phyloP scores from a whole-genome alignment of 2,797 vertebrate genomes.

The Scomberomorus guttatus region DNA sequence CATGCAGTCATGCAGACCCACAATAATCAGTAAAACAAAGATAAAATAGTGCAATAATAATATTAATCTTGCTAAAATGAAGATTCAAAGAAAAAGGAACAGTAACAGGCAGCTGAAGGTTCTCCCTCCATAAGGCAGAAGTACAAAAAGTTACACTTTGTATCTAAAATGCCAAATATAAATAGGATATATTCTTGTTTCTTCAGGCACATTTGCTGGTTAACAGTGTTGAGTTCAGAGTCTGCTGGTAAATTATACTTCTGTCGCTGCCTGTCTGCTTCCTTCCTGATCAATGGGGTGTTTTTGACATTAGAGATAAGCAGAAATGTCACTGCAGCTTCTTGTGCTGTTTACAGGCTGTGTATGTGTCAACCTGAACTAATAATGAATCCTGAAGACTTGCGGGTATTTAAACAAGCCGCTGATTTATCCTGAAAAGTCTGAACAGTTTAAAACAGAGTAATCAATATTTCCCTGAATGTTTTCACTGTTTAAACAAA shows the following conservation, averaged over 20 bases:
- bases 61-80: no score
- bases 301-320: constrained; percentile 20
- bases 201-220: not conserved
- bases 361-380: not conserved
- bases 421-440: constrained; percentile 47
- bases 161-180: not conserved
- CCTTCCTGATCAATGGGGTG: constrained; percentile 14
- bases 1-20: no score
- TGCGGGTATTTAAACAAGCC: constrained; percentile 26
- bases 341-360: not conserved
- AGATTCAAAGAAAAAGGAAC: not conserved
- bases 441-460: constrained; percentile 25
- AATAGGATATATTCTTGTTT: not conserved
- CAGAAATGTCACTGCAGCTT: not conserved
- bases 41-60: no score
- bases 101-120: not conserved
- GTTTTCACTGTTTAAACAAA: constrained; percentile 44
- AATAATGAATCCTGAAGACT: constrained; percentile 1
- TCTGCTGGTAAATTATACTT: constrained; percentile 3
- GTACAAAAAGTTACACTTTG: not conserved
- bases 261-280: not conserved
- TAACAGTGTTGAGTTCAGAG: constrained; percentile 26
- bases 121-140: no score
- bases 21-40: no score
- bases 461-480: constrained; percentile 8